Base-by-base conservation (phyloP, 2,113 vertebrate genomes). In the Prinia subflava region DNA sequence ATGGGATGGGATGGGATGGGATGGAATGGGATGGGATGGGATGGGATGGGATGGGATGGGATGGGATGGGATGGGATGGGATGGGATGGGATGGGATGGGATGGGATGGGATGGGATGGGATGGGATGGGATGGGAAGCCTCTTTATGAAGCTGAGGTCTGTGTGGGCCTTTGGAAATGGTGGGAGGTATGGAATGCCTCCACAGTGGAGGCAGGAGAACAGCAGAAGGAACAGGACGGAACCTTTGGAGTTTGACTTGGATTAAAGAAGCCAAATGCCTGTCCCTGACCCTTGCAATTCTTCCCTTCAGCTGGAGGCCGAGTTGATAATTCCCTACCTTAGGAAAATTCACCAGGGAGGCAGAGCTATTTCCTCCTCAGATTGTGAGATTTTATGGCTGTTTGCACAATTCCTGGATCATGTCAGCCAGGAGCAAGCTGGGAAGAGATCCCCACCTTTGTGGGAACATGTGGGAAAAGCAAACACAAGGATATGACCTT, bases 361-460 rank as follows among this genome's bases (percentile, higher is more conserved):
- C 67, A 57, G 23, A 74, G n/a, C 13, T 47, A 67, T 67, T 93
- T 95, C 67, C 55, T 85, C 44, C 37, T 82, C 65, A 64, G 85
- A 79, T 37, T 71, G 78, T 62, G 47, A 3, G 19, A 69, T 56
- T 95, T 89, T 94, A 87, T 79, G 74, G 69, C 57, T 71, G 69
- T 82, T 93, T 87, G 62, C 57, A 60, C 2, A 2, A 68, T 82
- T 87, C 62, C 42, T 52, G 44, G 56, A 41, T 68, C 10, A 2
- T 15, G 18, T 74, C 3, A 2, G 52, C 47, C 2, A 6, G n/a
- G 44, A 59, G 4, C 52, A 68, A 71, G 47, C 27, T 52, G 78
- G 87, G 56, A 71, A 65, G 83, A 82, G 62, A 53, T 91, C 47
- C 24, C 39, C 73, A 79, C 68, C 80, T 92, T 96, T 71, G 64